These are phyloP conservation scores for Gallinago solitaria DNA, from an alignment of 2,797 vertebrate genomes.

Conservation along the genomic window DNA sequence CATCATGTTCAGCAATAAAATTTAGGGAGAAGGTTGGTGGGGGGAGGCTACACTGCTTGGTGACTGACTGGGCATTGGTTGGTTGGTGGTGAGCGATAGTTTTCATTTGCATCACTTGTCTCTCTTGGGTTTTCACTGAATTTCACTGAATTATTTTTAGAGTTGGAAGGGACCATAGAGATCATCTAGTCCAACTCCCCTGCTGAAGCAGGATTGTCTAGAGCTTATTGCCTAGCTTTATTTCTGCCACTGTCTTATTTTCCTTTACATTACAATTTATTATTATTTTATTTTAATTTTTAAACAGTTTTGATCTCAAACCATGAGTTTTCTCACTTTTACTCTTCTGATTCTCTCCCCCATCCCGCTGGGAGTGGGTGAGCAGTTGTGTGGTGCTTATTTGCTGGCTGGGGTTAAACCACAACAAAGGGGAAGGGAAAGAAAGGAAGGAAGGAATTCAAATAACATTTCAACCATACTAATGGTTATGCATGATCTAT, in stretches of 20 bases:
- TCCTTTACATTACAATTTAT: not conserved
- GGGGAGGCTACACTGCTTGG: accelerated
- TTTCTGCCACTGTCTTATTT: not conserved
- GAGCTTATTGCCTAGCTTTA: not conserved
- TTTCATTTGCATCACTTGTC: not conserved
- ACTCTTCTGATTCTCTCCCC: not conserved
- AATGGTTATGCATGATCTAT: not conserved
- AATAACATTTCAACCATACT: not conserved
- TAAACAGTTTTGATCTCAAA: not conserved
- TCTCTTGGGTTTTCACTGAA: not conserved
- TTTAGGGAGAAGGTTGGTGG: not conserved
- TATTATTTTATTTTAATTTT: not conserved
- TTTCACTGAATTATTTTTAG: no score
- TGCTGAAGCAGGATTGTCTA: no score
- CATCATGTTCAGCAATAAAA: not conserved
- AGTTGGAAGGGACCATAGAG: no score
- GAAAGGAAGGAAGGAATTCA: not conserved
- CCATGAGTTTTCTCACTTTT: not conserved
- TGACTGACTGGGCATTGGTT: accelerated
- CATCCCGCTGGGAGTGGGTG: accelerated
- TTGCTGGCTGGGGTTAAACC: not conserved
- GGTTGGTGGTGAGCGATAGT: not conserved
- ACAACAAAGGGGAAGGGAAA: not conserved
- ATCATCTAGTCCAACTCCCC: no score
- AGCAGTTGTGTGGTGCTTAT: not conserved